Evolutionary conservation across 2,113 vertebrate species (phyloP).

Genomic region (Mastomys coucha): DNA sequence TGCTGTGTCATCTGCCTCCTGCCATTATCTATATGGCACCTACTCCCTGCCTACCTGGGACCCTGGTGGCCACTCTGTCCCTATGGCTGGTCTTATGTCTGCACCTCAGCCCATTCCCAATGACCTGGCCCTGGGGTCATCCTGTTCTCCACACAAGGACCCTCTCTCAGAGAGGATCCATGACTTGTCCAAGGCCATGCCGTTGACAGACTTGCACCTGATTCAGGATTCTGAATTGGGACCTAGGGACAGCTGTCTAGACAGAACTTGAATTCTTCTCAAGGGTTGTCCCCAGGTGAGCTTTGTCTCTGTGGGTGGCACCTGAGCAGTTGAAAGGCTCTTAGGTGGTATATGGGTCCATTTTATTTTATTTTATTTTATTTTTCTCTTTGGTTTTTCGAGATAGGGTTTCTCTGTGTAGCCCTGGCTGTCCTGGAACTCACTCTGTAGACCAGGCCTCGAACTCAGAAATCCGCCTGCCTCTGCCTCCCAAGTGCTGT

Average conservation of each 20-base stretch:
- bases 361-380: neutral
- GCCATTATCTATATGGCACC: neutral
- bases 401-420: no score
- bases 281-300: neutral
- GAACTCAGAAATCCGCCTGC: no score
- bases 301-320: neutral
- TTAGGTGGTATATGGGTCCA: no score
- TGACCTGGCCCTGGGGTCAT: neutral
- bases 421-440: no score
- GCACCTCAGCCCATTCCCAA: no score
- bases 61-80: neutral
- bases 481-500: no score
- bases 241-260: neutral
- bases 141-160: neutral
- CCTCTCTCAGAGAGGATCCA: neutral
- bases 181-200: neutral
- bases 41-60: neutral
- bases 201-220: neutral
- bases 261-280: neutral
- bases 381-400: neutral
- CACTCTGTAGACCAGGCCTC: no score
- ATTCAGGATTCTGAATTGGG: neutral
- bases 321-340: neutral
- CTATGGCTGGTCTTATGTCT: fast-evolving
- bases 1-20: neutral